Base-by-base conservation (phyloP, 1,140 invertebrate genomes). In the Sitobion miscanthi region DNA sequence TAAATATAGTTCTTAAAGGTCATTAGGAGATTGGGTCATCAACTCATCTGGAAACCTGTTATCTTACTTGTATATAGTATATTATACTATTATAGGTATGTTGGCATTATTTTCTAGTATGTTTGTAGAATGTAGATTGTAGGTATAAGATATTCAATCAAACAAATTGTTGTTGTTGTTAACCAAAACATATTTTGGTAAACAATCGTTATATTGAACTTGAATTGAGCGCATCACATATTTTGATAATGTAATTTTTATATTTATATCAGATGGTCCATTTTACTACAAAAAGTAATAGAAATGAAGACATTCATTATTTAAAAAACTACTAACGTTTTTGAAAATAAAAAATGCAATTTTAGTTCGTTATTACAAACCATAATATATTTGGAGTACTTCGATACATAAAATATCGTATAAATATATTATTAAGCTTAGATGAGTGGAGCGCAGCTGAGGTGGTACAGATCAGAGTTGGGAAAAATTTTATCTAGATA, bases 31-130 rank as follows among this genome's bases (percentile, higher is more conserved):
- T 90, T 90, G 89, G 89, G 89, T 90, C 89, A 90, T 47, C 57
- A 90, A 69, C 89, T 69, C 87, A 38, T 89, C 89, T 69, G 38
- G n/a, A 69, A 90, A 90, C 89, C 54, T 42, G 89, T 69, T 69
- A 69, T 57, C 25, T 69, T 45, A 30, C 11, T 9, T 89, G 45
- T 87, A 49, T 86, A 45, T 86, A 54, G 45, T 87, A 49, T 86
- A 9, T 45, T 47, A 45, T 86, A 54, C 21, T 54, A 21, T 54
- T 54, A 54, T 54, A 42, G 42, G 42, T 42, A 5, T n/a, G 30
- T n/a, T 87, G 14, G 11, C 11, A 86, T 45, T n/a, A 49, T n/a
- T 21, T 77, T 77, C n/a, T 77, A n/a, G 62, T n/a, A 38, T 38
- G n/a, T n/a, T 17, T n/a, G n/a, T 77, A 54, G 42, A 54, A 17